These are phyloP conservation scores for Ochropleura leucogaster DNA, from an alignment of 2,888 invertebrate species.

Conservation along the genomic window DNA sequence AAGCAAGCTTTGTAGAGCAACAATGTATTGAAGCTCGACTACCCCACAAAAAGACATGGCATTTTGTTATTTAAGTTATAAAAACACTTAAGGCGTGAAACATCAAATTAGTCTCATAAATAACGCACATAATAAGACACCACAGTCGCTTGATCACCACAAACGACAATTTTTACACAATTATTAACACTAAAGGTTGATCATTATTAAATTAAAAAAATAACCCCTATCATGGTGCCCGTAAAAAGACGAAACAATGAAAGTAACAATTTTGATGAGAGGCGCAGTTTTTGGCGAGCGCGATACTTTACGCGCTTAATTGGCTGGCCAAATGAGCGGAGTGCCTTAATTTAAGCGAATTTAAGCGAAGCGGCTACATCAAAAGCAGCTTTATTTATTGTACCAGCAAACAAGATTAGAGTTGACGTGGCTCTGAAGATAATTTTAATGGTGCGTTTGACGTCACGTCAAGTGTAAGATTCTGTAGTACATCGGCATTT, in stretches of 20 bases:
- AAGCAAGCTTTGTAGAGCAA: slow-evolving; percentile 12
- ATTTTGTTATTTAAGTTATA: slow-evolving; percentile 44
- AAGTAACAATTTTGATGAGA: slow-evolving; percentile 86
- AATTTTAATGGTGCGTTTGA: slow-evolving; percentile 84
- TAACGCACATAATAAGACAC: slow-evolving; percentile 14
- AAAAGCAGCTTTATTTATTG: slow-evolving; percentile 84
- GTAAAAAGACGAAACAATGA: slow-evolving; percentile 79
- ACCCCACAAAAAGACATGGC: background rate
- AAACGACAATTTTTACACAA: slow-evolving; percentile 38
- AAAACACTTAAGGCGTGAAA: slow-evolving; percentile 11
- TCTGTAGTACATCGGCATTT: slow-evolving; percentile 68
- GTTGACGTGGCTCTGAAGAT: slow-evolving; percentile 79
- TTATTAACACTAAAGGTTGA: slow-evolving; percentile 50
- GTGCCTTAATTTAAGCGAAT: slow-evolving; percentile 81
- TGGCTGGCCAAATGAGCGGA: slow-evolving; percentile 83
- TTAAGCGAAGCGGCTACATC: slow-evolving; percentile 81
- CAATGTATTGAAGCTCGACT: slow-evolving; percentile 17
- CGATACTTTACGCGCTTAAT: slow-evolving; percentile 87
- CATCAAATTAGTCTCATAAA: slow-evolving; percentile 14
- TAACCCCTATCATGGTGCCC: slow-evolving; percentile 76
- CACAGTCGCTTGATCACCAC: slow-evolving; percentile 17
- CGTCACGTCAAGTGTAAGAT: slow-evolving; percentile 74
- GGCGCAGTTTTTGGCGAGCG: slow-evolving; percentile 77
- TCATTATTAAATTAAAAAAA: slow-evolving; percentile 66
- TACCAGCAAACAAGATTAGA: slow-evolving; percentile 81